Conservation (phyloP, 1,140 invertebrate species). For the Drosophila kepulauana region DNA sequence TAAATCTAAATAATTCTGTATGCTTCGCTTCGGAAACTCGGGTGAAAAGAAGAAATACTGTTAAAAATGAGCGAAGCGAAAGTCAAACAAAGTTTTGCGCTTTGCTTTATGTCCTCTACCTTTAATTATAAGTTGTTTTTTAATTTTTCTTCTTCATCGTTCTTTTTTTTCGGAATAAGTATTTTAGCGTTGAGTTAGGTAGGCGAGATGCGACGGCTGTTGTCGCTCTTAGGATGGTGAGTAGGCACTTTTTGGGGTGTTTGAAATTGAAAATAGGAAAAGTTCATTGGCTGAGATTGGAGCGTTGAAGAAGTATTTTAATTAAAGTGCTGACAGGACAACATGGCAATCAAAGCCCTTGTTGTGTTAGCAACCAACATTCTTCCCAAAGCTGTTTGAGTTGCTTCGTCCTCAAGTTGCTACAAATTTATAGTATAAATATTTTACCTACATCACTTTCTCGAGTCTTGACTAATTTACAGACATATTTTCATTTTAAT, state of each 20-base stretch:
- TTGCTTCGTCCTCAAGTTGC: neutral
- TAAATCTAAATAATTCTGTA: slow-evolving; percentile 68
- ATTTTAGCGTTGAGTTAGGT: slow-evolving; percentile 8
- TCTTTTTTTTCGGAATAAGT: slow-evolving; percentile 5
- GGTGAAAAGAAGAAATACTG: slow-evolving; percentile 23
- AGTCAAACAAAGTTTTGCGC: slow-evolving; percentile 58
- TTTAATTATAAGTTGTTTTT: slow-evolving; percentile 75
- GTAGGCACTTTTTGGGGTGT: slow-evolving; percentile 38
- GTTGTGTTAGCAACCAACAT: slow-evolving; percentile 22
- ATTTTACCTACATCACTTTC: neutral
- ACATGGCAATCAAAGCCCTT: slow-evolving; percentile 18
- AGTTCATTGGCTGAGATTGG: slow-evolving; percentile 53
- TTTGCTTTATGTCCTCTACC: slow-evolving; percentile 55
- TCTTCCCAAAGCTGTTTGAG: neutral
- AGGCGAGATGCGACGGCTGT: neutral
- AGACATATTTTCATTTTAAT: neutral
- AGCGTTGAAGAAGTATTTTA: slow-evolving; percentile 69
- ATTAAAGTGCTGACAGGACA: slow-evolving; percentile 64
- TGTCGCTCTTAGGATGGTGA: slow-evolving; percentile 27
- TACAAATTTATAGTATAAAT: neutral
- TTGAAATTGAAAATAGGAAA: slow-evolving; percentile 69
- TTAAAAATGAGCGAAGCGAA: slow-evolving; percentile 39
- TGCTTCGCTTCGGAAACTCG: slow-evolving; percentile 1
- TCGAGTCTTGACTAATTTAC: neutral
- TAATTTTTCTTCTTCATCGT: slow-evolving; percentile 26